Evolutionary conservation across 2,113 vertebrate genomes (phyloP).

Genomic region (Aegotheles bennettii): DNA sequence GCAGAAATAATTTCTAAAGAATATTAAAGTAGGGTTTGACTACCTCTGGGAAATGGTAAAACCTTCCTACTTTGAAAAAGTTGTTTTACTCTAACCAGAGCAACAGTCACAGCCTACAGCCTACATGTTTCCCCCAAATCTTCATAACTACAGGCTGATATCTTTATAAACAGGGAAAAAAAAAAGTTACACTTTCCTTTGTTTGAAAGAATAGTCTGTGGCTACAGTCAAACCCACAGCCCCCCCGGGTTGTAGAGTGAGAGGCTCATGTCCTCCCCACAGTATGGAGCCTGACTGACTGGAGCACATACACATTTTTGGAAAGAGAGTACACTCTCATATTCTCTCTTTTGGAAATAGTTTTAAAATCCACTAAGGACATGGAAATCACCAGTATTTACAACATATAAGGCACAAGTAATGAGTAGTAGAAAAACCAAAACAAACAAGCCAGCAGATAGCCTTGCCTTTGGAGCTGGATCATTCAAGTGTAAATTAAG

Average conservation of each 20-base stretch:
- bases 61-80: neutral
- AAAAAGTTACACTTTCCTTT: neutral
- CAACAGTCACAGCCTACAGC: neutral
- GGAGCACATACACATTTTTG: rapidly evolving
- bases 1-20: neutral
- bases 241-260: rapidly evolving
- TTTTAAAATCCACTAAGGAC: neutral
- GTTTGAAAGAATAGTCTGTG: neutral
- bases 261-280: neutral
- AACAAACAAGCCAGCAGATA: neutral
- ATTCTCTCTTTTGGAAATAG: neutral
- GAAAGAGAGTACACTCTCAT: neutral
- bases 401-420: neutral
- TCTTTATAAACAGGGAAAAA: neutral
- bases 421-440: neutral
- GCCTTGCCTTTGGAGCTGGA: neutral
- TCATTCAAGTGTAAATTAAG: conserved; percentile 18
- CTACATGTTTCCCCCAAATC: neutral
- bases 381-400: neutral
- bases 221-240: neutral
- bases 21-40: neutral
- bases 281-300: neutral
- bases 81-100: neutral
- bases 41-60: neutral
- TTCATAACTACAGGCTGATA: neutral